Evolutionary conservation across 2,113 vertebrate genomes (phyloP).

Genomic region (Python bivittatus): DNA sequence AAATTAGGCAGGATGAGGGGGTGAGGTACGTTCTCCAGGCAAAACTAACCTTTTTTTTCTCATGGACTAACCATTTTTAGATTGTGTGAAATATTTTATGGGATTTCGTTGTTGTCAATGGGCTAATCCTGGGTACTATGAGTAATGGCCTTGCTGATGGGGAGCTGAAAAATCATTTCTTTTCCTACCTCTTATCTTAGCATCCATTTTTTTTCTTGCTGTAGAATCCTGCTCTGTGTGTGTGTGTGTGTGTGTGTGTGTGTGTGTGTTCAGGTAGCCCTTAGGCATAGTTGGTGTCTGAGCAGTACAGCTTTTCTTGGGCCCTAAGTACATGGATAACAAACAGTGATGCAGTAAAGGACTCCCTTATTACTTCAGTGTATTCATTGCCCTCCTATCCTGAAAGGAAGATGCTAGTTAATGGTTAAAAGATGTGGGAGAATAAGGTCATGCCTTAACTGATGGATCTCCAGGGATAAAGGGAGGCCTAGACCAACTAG

Average conservation of each 20-base stretch:
- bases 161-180: background rate
- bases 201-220: too few relatives aligned
- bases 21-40: slow-evolving; percentile 57
- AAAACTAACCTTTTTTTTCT: slow-evolving; percentile 59
- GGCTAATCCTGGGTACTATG: background rate
- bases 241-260: too few relatives aligned
- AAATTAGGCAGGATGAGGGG: slow-evolving; percentile 50
- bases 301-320: background rate
- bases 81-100: background rate
- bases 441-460: background rate
- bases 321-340: background rate
- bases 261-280: background rate
- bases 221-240: too few relatives aligned
- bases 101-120: fast-evolving
- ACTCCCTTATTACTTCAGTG: background rate
- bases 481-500: background rate
- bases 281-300: background rate
- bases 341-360: background rate
- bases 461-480: background rate
- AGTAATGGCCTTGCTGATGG: background rate
- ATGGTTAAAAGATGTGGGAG: background rate
- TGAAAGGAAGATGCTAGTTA: background rate
- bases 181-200: fast-evolving
- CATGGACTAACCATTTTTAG: slow-evolving; percentile 42
- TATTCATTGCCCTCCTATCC: background rate